Evolutionary conservation across 1,140 invertebrate genomes (phyloP), one percentile per base, ranked within the genome.

Genomic region (Pachyrhynchus sulphureomaculatus): DNA sequence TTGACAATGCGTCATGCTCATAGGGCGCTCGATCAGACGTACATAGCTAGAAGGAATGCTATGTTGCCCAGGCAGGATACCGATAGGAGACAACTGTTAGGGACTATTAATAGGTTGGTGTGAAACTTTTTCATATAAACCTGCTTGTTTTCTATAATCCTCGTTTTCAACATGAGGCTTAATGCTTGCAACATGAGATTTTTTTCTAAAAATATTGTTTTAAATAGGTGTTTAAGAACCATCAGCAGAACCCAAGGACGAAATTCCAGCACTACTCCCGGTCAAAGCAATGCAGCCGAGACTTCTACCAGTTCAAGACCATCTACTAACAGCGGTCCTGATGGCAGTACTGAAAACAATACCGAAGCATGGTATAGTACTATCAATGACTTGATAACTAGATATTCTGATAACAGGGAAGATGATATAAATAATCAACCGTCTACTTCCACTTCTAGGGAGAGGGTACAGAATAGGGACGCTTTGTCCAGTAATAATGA

Each of bases 31-130:
- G 64, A 67, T 4, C 68, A 71, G 33, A 74, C 71, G 0, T 74
- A 74, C 36, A 67, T 52, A 5, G 65, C 66, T n/a, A 39, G 73
- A 37, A 48, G 73, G 32, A 73, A 71, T 44, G 68, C 69, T 6
- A 68, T 75, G 62, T 39, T 75, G 41, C 66, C 70, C 5, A 61
- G 62, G 4, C 63, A 64, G 23, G 57, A 67, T n/a, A 68, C 65
- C 10, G 63, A 72, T 41, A 53, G 69, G 18, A 68, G 68, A 44
- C 47, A 65, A 15, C 54, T 75, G 21, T 36, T 73, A 12, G 70
- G 64, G 2, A 64, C 53, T 9, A 67, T 67, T 21, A 56, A 63
- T 29, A 26, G 54, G 59, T 64, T 21, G 36, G 36, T 52, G n/a
- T n/a, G n/a, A n/a, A n/a, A n/a, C n/a, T n/a, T n/a, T n/a, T n/a